Conservation (phyloP, 1,140 invertebrate genomes). For the Coboldia fuscipes region DNA sequence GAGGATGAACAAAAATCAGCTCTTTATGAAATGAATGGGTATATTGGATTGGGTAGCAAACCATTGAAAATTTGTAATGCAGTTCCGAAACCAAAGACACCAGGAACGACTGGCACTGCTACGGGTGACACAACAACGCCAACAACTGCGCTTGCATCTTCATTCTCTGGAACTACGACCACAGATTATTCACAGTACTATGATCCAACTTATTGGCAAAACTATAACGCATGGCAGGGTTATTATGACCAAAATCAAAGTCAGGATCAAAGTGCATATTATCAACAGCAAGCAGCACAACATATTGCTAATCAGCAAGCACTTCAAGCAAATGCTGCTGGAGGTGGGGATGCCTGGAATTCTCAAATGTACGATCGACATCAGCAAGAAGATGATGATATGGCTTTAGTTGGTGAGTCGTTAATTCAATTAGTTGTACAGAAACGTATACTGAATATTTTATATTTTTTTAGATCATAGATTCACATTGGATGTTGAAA, state of each 20-base stretch:
- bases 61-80: conserved; percentile 79
- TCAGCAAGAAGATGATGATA: conserved; percentile 13
- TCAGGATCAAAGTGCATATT: conserved; percentile 15
- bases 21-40: conserved; percentile 71
- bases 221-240: conserved; percentile 21
- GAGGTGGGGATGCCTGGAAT: conserved; percentile 18
- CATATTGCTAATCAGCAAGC: conserved; percentile 6
- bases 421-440: not conserved
- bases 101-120: conserved; percentile 12
- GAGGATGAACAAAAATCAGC: conserved; percentile 89
- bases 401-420: conserved; percentile 9
- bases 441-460: conserved; percentile 1
- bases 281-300: conserved; percentile 18
- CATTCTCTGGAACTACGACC: conserved; percentile 9
- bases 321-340: no score
- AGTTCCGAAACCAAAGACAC: conserved; percentile 55
- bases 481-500: conserved; percentile 43
- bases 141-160: conserved; percentile 15
- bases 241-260: conserved; percentile 22
- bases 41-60: conserved; percentile 59
- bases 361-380: conserved; percentile 16
- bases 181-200: conserved; percentile 40
- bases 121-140: conserved; percentile 15
- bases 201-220: conserved; percentile 49
- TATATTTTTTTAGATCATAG: conserved; percentile 42